Percentiles rank a stretch among this genome's conserved stretches.
Evolutionary conservation across 2,113 vertebrate species (phyloP).

Genomic region (Peucedramus taeniatus): DNA sequence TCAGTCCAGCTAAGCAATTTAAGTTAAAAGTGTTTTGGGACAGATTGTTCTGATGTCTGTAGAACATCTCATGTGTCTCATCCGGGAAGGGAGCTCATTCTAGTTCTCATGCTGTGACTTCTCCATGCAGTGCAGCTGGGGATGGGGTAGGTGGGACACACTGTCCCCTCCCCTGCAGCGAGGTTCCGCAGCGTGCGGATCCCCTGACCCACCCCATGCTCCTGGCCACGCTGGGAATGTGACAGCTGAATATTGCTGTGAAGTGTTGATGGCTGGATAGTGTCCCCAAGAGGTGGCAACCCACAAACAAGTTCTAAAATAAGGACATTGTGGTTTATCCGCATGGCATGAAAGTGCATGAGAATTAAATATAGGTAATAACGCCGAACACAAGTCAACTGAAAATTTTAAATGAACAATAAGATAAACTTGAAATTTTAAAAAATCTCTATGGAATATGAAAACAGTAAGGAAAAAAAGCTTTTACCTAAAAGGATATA

Average conservation of each 20-base stretch:
- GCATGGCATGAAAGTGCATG: background rate
- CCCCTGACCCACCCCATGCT: fast-evolving
- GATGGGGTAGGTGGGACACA: fast-evolving
- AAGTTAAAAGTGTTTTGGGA: background rate
- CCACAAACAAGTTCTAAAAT: background rate
- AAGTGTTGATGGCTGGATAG: background rate
- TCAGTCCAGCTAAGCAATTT: background rate
- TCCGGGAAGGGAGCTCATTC: background rate
- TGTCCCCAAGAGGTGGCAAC: fast-evolving
- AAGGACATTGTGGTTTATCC: background rate
- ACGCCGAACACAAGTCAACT: background rate
- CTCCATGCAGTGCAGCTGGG: fast-evolving
- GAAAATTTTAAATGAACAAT: background rate
- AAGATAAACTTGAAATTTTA: background rate
- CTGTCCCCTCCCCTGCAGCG: background rate
- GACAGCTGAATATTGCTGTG: background rate
- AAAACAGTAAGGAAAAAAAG: background rate
- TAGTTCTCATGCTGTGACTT: background rate
- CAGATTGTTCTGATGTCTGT: background rate
- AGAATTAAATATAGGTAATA: background rate
- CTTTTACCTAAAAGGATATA: background rate
- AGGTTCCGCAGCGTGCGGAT: fast-evolving
- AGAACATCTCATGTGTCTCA: background rate
- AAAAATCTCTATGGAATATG: background rate
- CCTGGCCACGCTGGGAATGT: background rate